Base-by-base conservation (phyloP, 2,888 invertebrate species). In the Acheta domesticus region DNA sequence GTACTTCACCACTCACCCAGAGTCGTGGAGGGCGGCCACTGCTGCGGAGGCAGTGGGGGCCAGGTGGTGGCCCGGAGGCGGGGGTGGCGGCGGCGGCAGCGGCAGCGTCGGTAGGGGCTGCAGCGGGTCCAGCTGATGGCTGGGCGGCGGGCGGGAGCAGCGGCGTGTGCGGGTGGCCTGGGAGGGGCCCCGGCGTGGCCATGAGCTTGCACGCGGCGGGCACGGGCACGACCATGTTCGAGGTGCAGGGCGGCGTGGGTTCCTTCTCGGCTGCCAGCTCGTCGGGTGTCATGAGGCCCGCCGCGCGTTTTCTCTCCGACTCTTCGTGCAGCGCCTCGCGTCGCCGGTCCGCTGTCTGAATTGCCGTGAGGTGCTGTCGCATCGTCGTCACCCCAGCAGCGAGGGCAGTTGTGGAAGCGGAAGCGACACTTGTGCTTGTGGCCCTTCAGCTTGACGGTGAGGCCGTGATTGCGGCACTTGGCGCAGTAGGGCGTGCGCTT, bases 391-490 rank as follows among this genome's bases (percentile, higher is more conserved):
- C 16, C 16, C 16, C 14, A n/a, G n/a, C 62, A 62, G 16, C n/a
- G 62, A 14, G 14, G 62, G n/a, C 62, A 62, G n/a, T 62, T 62
- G 62, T 62, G 62, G 12, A 19, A 62, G 62, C 62, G 62, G 62
- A 62, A 62, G 16, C 62, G 14, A n/a, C 62, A 62, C 62, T 19
- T n/a, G 16, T 62, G 14, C 62, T 62, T 62, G 62, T 62, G 62
- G 12, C 62, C 62, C 62, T 62, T 62, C 0, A 62, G 62, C n/a
- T 14, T 62, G 62, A 62, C 62, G 62, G n/a, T n/a, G 62, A 62
- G 62, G 11, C 62, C 62, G 62, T 62, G 62, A 62, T 62, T 62
- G 62, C 62, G 62, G 62, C 62, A 62, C 62, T 62, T 62, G 62
- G 62, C 62, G n/a, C 62, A 62, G 62, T 19, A 62, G 16, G 14